phyloP scores from a whole-genome alignment of 2,797 vertebrate species.

The Philypnodon macrostomus region DNA sequence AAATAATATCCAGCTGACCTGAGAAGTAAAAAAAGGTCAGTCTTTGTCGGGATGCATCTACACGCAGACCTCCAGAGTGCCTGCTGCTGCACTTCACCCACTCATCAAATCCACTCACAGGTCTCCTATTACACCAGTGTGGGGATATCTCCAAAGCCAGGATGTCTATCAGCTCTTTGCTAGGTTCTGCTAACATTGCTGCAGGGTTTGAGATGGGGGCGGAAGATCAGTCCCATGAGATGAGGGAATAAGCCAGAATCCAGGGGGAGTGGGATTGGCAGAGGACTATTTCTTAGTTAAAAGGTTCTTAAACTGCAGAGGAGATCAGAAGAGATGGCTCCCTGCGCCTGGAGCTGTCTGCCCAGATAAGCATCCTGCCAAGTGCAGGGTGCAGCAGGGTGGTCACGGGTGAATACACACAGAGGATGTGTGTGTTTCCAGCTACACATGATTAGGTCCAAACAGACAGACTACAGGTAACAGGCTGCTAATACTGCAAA shows the following conservation, averaged over 20 bases:
- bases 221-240: constrained; percentile 72
- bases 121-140: constrained; percentile 66
- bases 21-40: constrained; percentile 50
- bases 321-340: constrained; percentile 73
- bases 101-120: constrained; percentile 70
- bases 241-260: constrained; percentile 71
- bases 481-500: neutral
- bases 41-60: constrained; percentile 30
- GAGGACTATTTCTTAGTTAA: constrained; percentile 74
- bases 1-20: too few relatives aligned
- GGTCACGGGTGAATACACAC: constrained; percentile 63
- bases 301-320: constrained; percentile 75
- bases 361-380: constrained; percentile 73
- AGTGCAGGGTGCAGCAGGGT: constrained; percentile 56
- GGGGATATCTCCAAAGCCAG: constrained; percentile 70
- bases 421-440: constrained; percentile 36
- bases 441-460: constrained; percentile 35
- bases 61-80: too few relatives aligned
- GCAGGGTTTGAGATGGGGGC: constrained; percentile 64
- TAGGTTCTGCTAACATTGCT: constrained; percentile 61
- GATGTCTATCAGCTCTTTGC: constrained; percentile 62
- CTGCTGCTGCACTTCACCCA: constrained; percentile 52
- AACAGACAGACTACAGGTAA: constrained; percentile 20
- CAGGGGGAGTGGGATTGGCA: constrained; percentile 60
- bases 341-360: constrained; percentile 65